A percentile compares a stretch with the other conserved stretches of the same genome.
phyloP scores from a whole-genome alignment of 2,113 vertebrate species.

The Nestor notabilis region DNA sequence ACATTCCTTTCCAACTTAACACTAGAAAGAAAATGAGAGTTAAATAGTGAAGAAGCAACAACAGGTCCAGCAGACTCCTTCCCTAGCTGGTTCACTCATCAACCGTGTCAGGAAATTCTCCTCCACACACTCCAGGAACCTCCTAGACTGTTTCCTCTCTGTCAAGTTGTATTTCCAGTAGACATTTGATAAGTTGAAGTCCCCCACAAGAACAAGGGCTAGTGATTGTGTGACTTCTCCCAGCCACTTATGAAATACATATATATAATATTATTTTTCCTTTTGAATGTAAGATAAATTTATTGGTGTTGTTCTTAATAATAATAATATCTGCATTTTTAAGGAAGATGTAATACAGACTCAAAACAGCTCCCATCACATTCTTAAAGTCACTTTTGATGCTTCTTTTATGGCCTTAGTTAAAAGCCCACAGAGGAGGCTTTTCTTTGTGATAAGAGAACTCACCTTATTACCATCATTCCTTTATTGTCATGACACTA shows the following conservation, averaged over 20 bases:
- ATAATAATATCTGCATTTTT: neutral
- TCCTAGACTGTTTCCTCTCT: neutral
- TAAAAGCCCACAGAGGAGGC: neutral
- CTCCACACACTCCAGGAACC: neutral
- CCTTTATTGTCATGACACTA: neutral
- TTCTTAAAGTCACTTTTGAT: neutral
- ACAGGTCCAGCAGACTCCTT: rapidly evolving
- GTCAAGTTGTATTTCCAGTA: neutral
- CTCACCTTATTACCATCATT: neutral
- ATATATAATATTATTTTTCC: neutral
- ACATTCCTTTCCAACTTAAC: neutral
- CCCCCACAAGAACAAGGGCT: neutral
- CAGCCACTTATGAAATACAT: neutral
- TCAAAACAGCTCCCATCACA: neutral
- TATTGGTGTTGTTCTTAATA: neutral
- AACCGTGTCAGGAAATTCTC: neutral
- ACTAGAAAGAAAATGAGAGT: neutral
- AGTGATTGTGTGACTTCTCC: neutral
- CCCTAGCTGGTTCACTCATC: neutral
- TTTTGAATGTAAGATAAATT: neutral
- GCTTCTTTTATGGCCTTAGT: neutral
- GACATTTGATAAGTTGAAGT: neutral
- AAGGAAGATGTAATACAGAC: neutral
- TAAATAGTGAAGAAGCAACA: neutral
- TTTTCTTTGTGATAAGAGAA: conserved; percentile 22